Percentiles rank a stretch among this genome's conserved stretches.
Conservation (phyloP, 1,140 invertebrate species). For the Euura lappo region DNA sequence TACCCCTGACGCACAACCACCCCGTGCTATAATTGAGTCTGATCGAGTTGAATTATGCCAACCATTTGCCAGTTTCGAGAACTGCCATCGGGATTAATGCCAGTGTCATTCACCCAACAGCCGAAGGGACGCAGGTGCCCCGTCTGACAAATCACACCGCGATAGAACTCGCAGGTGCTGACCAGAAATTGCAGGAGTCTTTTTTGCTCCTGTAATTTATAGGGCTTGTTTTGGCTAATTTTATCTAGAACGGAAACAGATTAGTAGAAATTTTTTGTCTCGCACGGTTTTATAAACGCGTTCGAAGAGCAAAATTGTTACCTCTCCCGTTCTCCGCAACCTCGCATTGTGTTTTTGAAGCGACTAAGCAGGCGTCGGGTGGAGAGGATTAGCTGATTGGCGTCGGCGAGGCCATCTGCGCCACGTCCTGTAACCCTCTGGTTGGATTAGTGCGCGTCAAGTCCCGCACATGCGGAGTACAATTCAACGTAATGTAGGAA, state of each 20-base stretch:
- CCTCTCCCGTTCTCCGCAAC: no score
- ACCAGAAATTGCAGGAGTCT: background rate
- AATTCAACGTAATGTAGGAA: background rate
- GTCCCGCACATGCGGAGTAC: conserved; percentile 34
- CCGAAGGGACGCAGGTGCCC: background rate
- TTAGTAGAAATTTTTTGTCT: no score
- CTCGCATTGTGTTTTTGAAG: conserved; percentile 5
- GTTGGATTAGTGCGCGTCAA: conserved; percentile 34
- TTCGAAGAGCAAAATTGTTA: no score
- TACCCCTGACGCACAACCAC: no score
- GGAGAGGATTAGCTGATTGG: conserved; percentile 41
- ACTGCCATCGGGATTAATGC: background rate
- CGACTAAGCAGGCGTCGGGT: conserved; percentile 16
- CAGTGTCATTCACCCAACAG: background rate
- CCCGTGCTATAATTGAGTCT: no score
- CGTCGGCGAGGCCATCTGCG: conserved; percentile 44
- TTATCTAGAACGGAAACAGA: no score
- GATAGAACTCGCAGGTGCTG: background rate
- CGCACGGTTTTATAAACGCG: no score
- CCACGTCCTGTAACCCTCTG: conserved; percentile 14
- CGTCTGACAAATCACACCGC: background rate
- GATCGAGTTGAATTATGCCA: background rate
- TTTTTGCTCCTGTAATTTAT: background rate
- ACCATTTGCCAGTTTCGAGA: background rate
- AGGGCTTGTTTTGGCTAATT: no score